Conservation (phyloP, 2,113 vertebrate species). For the Anarrhichthys ocellatus region DNA sequence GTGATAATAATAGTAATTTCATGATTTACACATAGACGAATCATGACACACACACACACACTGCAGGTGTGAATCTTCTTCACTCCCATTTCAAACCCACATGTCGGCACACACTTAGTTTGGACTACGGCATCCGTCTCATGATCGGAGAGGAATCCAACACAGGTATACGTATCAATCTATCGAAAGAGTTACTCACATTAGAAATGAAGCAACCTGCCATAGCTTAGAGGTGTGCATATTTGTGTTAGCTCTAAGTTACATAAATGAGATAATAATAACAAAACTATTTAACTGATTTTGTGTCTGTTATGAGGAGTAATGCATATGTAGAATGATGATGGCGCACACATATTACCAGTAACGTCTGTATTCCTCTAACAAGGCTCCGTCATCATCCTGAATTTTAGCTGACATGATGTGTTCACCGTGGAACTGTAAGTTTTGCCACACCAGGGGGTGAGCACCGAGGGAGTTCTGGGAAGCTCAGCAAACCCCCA, state of each 20-base stretch:
- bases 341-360: not conserved
- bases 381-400: not conserved
- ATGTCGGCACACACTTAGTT: not conserved
- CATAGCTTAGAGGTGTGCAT: not conserved
- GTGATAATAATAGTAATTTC: not conserved
- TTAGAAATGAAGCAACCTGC: not conserved
- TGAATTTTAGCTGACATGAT: not conserved
- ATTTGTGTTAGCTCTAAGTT: not conserved
- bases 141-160: not conserved
- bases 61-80: not conserved
- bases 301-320: not conserved
- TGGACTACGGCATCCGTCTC: not conserved
- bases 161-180: not conserved
- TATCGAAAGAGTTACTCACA: not conserved
- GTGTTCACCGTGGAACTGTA: slow-evolving; percentile 8
- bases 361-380: not conserved
- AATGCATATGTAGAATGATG: not conserved
- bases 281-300: not conserved
- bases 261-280: not conserved
- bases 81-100: not conserved
- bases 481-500: slow-evolving; percentile 37
- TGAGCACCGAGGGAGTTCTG: slow-evolving; percentile 6
- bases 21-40: not conserved
- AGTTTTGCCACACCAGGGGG: not conserved
- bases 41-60: not conserved